phyloP scores from a whole-genome alignment of 2,797 vertebrate species.

The Podarcis lilfordi region DNA sequence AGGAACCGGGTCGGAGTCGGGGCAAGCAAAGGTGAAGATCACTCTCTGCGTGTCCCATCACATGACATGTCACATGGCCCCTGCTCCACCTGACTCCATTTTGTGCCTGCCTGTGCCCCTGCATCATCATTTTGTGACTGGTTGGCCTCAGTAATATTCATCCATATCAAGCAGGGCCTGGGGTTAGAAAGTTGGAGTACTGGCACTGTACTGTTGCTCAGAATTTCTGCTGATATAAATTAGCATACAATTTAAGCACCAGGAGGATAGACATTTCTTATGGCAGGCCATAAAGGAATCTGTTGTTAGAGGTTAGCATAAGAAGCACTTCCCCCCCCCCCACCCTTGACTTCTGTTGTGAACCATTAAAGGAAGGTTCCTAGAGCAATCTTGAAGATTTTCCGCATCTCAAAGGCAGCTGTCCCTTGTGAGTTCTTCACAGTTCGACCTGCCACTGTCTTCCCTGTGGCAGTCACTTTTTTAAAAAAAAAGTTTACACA shows the following conservation, averaged over 20 bases:
- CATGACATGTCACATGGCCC: no score
- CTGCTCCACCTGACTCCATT: no score
- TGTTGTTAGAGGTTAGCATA: neutral
- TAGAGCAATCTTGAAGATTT: conserved; percentile 32
- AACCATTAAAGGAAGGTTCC: conserved; percentile 13
- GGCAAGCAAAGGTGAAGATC: no score
- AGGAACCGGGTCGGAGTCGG: no score
- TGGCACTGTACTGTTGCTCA: neutral
- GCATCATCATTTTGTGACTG: no score
- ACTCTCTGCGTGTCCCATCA: no score
- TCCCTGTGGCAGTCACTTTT: neutral
- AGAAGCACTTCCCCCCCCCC: neutral
- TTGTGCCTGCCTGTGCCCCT: no score
- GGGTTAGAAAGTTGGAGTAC: neutral
- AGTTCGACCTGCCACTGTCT: conserved; percentile 13
- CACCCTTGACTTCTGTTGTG: conserved; percentile 13
- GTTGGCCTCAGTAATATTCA: no score
- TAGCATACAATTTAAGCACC: neutral
- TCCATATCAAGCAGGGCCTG: no score
- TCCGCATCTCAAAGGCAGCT: conserved; percentile 33
- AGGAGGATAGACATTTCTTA: conserved; percentile 12
- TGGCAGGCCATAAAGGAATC: neutral
- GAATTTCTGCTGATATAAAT: neutral
- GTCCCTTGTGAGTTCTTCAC: conserved; percentile 33
- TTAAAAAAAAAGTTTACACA: conserved; percentile 11